phyloP scores from a whole-genome alignment of 2,113 vertebrate genomes.

The Patagioenas fasciata region DNA sequence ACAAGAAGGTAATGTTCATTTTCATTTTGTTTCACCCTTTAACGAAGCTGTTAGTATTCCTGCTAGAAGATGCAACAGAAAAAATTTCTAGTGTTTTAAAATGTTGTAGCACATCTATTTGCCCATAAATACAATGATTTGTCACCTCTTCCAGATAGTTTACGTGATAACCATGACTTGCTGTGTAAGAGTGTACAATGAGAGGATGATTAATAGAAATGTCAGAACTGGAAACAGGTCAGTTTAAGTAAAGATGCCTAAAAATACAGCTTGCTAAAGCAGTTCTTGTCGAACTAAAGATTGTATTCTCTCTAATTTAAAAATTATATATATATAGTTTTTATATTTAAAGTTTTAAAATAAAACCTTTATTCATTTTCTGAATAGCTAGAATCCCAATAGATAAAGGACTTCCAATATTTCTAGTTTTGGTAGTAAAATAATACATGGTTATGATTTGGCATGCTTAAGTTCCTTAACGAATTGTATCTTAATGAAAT shows the following conservation, averaged over 20 bases:
- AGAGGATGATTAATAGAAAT: background rate
- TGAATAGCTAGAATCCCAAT: background rate
- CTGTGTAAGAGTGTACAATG: background rate
- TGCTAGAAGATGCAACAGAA: constrained; percentile 40
- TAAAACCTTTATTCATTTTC: constrained; percentile 23
- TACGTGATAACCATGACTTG: background rate
- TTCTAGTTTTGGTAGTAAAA: background rate
- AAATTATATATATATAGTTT: background rate
- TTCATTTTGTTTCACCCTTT: constrained; percentile 23
- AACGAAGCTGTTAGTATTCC: constrained; percentile 48
- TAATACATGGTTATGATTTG: background rate
- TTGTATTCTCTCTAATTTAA: background rate
- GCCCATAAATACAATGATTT: background rate
- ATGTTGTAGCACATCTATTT: constrained; percentile 21
- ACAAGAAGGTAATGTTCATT: background rate
- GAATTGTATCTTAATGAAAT: background rate
- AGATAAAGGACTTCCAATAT: background rate
- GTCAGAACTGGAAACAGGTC: background rate
- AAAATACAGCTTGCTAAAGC: background rate
- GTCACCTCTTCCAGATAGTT: background rate
- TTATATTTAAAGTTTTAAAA: background rate
- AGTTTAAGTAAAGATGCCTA: constrained; percentile 29
- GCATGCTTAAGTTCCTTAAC: background rate
- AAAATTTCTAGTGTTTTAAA: constrained; percentile 29
- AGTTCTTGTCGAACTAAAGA: background rate